Evolutionary conservation across 2,113 vertebrate genomes (phyloP).

Genomic region (Emydura subglobosa): DNA sequence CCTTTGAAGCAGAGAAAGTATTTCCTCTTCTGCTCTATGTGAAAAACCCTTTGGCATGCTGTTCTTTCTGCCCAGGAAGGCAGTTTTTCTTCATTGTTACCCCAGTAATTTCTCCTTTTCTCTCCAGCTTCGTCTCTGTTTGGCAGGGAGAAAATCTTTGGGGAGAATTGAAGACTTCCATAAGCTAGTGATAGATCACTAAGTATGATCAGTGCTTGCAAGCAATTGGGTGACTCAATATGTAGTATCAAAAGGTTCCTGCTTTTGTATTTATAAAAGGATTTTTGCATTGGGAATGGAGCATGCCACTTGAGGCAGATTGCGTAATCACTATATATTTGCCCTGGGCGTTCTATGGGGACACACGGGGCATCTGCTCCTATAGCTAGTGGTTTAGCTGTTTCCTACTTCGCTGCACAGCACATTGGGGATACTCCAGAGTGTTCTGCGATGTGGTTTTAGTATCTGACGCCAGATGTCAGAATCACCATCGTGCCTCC

Average conservation of each 20-base stretch:
- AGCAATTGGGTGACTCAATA: fast-evolving
- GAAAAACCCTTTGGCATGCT: fast-evolving
- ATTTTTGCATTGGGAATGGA: background rate
- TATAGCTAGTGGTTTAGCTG: background rate
- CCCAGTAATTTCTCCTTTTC: fast-evolving
- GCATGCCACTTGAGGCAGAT: fast-evolving
- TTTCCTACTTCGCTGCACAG: background rate
- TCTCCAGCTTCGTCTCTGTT: background rate
- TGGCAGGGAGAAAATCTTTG: background rate
- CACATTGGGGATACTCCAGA: background rate
- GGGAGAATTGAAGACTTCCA: background rate
- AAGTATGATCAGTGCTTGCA: fast-evolving
- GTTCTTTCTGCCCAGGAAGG: background rate
- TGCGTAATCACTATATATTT: background rate
- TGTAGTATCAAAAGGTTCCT: background rate
- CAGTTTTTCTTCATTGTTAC: fast-evolving
- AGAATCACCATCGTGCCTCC: background rate
- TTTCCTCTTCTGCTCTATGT: background rate
- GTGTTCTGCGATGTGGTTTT: background rate
- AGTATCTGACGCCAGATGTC: background rate
- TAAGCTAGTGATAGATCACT: fast-evolving
- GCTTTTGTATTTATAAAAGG: background rate
- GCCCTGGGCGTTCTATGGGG: fast-evolving
- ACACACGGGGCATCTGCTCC: background rate
- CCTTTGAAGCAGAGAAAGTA: fast-evolving